Percentiles rank a stretch among this genome's conserved stretches.
These are phyloP conservation scores for Noctua pronuba DNA, from an alignment of 2,888 invertebrate species.

Conservation along the genomic window DNA sequence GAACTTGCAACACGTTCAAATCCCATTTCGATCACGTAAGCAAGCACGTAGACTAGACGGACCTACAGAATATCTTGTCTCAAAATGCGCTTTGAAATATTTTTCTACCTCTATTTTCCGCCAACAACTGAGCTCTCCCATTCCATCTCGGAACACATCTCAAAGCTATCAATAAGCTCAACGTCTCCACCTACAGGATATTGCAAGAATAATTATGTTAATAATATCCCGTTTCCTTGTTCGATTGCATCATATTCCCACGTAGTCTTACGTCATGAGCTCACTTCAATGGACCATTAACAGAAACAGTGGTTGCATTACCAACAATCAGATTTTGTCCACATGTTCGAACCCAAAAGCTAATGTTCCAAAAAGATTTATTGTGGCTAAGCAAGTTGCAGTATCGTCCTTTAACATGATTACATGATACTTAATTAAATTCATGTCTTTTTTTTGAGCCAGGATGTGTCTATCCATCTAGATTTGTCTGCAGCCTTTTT, in stretches of 20 bases:
- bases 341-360: constrained; percentile 71
- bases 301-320: constrained; percentile 74
- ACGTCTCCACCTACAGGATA: constrained; percentile 71
- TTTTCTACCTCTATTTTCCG: constrained; percentile 14
- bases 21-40: constrained; percentile 33
- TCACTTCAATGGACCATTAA: constrained; percentile 78
- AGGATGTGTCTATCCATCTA: constrained; percentile 42
- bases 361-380: constrained; percentile 38
- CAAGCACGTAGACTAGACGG: constrained; percentile 22
- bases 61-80: not conserved
- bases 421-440: constrained; percentile 26
- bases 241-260: constrained; percentile 80
- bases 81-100: constrained; percentile 11
- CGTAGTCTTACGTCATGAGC: constrained; percentile 82
- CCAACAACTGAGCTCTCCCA: constrained; percentile 19
- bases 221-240: constrained; percentile 75
- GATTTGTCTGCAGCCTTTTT: constrained; percentile 12
- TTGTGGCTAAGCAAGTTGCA: constrained; percentile 1
- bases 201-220: constrained; percentile 73
- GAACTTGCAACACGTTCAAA: constrained; percentile 16
- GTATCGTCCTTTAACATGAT: not conserved
- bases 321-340: constrained; percentile 76
- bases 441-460: not conserved
- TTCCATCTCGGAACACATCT: constrained; percentile 56
- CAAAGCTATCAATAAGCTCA: constrained; percentile 62